A percentile compares a stretch with the other conserved stretches of the same genome.
phyloP scores from a whole-genome alignment of 2,888 invertebrate species.

The Adela reaumurella region DNA sequence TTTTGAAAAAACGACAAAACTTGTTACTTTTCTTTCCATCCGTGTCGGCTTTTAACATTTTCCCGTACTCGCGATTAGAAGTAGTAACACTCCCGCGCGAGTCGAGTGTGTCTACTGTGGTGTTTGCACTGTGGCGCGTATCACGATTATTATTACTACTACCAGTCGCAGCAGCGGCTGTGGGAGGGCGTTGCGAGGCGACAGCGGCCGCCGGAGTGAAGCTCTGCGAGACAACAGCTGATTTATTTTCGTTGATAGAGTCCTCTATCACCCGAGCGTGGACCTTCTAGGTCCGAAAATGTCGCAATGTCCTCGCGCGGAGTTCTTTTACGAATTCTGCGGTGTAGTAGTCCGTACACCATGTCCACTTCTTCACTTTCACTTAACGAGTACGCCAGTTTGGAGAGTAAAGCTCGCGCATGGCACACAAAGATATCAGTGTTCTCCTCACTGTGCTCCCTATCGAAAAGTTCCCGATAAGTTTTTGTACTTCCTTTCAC shows the following conservation, averaged over 20 bases:
- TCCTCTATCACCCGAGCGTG: neutral
- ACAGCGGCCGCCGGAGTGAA: neutral
- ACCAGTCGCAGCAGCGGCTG: too few relatives aligned
- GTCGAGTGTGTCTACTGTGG: too few relatives aligned
- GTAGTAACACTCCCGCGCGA: too few relatives aligned
- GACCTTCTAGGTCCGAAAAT: neutral
- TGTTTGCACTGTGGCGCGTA: neutral
- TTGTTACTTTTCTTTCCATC: neutral
- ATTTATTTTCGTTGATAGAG: neutral
- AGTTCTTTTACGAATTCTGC: neutral
- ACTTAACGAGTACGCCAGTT: neutral
- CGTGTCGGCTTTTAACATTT: neutral
- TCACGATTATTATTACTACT: neutral
- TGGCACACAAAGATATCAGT: neutral
- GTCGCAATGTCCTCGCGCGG: neutral
- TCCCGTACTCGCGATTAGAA: too few relatives aligned
- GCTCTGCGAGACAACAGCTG: neutral
- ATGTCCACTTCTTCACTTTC: neutral
- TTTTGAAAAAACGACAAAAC: constrained; percentile 5
- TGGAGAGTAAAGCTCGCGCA: neutral
- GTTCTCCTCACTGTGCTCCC: neutral
- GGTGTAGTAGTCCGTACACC: neutral
- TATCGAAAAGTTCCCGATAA: neutral
- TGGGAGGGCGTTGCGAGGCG: too few relatives aligned
- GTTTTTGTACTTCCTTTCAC: neutral